Conservation (phyloP, 2,113 vertebrate genomes). For the Indicator maculatus region DNA sequence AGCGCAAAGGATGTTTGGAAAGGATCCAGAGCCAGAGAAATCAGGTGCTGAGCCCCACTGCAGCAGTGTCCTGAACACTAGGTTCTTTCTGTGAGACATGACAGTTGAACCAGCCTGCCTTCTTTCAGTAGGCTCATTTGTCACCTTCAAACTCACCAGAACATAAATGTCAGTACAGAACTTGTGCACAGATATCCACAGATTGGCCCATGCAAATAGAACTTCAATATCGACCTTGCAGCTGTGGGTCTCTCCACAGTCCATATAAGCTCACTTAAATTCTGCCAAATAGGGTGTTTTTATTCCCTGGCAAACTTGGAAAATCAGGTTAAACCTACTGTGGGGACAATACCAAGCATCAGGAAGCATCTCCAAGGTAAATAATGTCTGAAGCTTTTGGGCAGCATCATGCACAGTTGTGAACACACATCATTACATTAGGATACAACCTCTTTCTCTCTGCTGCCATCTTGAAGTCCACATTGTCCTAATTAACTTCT, state of each 20-base stretch:
- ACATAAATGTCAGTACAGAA: neutral
- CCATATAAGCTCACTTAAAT: neutral
- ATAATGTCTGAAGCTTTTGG: conserved; percentile 83
- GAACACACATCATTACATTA: conserved; percentile 87
- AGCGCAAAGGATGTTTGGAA: neutral
- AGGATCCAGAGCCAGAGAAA: neutral
- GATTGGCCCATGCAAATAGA: neutral
- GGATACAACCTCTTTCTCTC: conserved; percentile 84
- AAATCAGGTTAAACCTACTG: conserved; percentile 86
- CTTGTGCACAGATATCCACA: neutral
- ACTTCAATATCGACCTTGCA: neutral
- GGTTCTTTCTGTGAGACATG: neutral
- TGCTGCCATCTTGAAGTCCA: conserved; percentile 83
- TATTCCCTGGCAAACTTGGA: conserved; percentile 81
- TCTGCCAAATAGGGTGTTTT: conserved; percentile 69
- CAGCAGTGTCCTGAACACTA: neutral
- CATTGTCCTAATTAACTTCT: conserved; percentile 80
- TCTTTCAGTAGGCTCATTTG: neutral
- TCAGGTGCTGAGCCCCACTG: neutral
- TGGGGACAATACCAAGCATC: conserved; percentile 85
- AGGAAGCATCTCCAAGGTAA: conserved; percentile 86
- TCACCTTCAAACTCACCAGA: neutral
- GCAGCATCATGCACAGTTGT: conserved; percentile 84
- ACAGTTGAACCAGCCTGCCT: neutral
- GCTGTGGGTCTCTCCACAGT: neutral